These are phyloP conservation scores for Paradoxurus hermaphroditus DNA, from an alignment of 2,113 vertebrate species.

Conservation along the genomic window DNA sequence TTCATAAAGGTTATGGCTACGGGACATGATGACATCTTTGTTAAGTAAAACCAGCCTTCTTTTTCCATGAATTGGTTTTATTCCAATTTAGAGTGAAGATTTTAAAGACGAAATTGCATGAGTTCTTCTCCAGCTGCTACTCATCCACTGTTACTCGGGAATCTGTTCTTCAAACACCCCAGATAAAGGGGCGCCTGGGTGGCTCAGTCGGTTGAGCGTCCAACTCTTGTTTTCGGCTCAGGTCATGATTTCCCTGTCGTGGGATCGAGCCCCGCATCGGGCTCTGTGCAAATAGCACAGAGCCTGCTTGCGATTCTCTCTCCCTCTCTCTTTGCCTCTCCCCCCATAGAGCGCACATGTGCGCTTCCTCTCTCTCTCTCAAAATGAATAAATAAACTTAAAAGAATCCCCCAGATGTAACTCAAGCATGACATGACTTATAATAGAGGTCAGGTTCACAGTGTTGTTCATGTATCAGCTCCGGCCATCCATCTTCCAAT, in stretches of 20 bases:
- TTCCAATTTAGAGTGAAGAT: neutral
- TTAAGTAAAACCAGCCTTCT: neutral
- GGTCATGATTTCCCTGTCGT: no score
- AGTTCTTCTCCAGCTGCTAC: neutral
- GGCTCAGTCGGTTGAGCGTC: no score
- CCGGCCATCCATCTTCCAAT: neutral
- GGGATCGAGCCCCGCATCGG: no score
- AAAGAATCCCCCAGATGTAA: neutral
- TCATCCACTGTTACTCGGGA: neutral
- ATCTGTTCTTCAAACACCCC: neutral
- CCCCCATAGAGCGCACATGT: no score
- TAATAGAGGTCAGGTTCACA: neutral
- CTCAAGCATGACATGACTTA: neutral
- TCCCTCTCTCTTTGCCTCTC: no score
- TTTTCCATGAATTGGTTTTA: neutral
- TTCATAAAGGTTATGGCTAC: neutral
- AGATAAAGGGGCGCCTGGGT: neutral
- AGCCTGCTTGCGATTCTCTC: no score
- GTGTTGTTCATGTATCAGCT: neutral
- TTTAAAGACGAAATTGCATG: neutral
- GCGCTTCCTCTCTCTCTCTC: no score
- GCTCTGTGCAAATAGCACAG: no score
- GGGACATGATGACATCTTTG: neutral
- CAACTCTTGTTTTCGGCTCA: no score
- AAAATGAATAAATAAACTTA: no score